Conservation (phyloP, 1,140 invertebrate species). For the Metaphire vulgaris region DNA sequence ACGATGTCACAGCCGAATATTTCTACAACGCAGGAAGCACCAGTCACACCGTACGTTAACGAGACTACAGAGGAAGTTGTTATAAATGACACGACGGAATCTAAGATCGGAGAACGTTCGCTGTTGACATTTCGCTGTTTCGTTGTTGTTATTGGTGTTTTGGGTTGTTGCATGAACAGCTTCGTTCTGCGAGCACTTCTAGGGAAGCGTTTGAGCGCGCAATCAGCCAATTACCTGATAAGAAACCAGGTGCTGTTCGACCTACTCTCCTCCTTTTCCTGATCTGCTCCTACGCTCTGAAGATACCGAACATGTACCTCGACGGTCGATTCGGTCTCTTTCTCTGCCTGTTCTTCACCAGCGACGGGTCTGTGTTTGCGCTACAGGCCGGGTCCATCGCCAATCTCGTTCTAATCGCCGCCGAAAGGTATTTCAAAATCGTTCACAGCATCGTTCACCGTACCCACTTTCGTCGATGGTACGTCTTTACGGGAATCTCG, state of each 20-base stretch:
- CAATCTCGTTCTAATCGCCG: background rate
- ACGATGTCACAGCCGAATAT: too few relatives aligned
- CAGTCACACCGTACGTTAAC: too few relatives aligned
- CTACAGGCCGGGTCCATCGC: background rate
- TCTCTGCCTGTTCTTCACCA: background rate
- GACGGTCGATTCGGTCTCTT: background rate
- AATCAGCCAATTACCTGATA: background rate
- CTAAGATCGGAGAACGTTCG: too few relatives aligned
- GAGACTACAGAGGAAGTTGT: too few relatives aligned
- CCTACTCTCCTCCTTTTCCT: background rate
- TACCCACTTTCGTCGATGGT: background rate
- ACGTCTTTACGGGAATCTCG: background rate
- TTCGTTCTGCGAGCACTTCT: background rate
- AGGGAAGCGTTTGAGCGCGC: background rate
- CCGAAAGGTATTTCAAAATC: conserved; percentile 3
- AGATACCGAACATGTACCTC: background rate
- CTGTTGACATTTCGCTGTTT: background rate
- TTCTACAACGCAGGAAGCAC: too few relatives aligned
- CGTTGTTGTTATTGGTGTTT: background rate
- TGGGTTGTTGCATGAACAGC: background rate
- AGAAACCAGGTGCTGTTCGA: background rate
- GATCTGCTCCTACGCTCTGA: background rate
- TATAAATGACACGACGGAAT: too few relatives aligned
- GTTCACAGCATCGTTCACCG: conserved; percentile 17
- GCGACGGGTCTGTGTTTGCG: background rate